These are phyloP conservation scores for Hanleya hanleyi DNA, from an alignment of 2,888 invertebrate species.

Conservation along the genomic window DNA sequence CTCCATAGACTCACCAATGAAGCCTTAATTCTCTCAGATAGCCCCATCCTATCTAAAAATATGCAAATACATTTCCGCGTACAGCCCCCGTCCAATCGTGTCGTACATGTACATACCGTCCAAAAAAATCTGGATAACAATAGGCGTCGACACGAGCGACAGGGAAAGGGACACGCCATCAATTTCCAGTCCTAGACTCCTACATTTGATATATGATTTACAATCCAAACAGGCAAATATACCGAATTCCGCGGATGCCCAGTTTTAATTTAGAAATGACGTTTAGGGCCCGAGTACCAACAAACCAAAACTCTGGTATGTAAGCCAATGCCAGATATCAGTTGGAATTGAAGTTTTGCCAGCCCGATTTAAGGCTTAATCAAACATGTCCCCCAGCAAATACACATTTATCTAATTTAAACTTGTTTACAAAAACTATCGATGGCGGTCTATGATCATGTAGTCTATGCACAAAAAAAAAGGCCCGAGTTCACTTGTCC, in stretches of 20 bases:
- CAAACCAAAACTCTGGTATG: constrained; percentile 9
- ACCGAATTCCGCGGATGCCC: not conserved
- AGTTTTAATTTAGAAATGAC: constrained; percentile 12
- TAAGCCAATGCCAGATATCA: constrained; percentile 5
- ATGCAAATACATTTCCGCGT: no score
- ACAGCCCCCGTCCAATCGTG: no score
- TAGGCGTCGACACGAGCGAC: no score
- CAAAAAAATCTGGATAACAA: no score
- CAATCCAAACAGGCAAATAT: not conserved
- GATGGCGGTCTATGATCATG: constrained; percentile 7
- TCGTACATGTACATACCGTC: no score
- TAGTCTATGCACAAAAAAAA: constrained; percentile 10
- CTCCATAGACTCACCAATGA: no score
- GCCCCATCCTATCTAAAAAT: no score
- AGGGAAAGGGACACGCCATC: no score
- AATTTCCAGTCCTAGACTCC: no score
- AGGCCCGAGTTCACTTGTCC: not conserved
- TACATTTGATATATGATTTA: constrained; percentile 8
- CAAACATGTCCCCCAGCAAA: constrained; percentile 6
- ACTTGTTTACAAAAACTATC: constrained; percentile 11
- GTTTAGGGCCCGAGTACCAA: not conserved
- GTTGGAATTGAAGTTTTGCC: constrained; percentile 9
- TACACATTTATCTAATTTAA: constrained; percentile 12
- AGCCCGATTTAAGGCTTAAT: constrained; percentile 3
- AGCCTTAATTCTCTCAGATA: no score